Evolutionary conservation across 2,113 vertebrate genomes (phyloP).

Genomic region (Sceloporus tristichus): DNA sequence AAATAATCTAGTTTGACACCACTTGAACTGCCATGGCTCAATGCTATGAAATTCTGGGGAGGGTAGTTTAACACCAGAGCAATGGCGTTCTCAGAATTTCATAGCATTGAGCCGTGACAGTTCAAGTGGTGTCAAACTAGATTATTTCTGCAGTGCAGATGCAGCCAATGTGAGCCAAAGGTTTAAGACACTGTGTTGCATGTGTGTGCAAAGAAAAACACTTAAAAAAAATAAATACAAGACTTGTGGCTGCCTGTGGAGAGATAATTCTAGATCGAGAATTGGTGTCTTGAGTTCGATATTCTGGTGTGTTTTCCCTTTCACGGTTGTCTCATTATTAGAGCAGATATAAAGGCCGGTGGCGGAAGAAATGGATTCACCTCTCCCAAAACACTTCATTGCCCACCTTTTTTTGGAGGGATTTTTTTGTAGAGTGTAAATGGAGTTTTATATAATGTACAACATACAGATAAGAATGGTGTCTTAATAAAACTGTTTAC

Average conservation of each 20-base stretch:
- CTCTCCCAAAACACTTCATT: conserved; percentile 36
- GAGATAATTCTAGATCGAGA: conserved; percentile 11
- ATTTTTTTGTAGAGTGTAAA: conserved; percentile 74
- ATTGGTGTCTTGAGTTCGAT: conserved; percentile 2
- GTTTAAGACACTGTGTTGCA: background rate
- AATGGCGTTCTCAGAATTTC: too few species aligned
- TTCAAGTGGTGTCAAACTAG: background rate
- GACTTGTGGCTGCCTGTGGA: background rate
- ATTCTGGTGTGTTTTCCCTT: background rate
- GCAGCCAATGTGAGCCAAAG: too few species aligned
- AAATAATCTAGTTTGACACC: too few species aligned
- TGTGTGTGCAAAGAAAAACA: background rate
- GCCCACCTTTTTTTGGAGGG: conserved; percentile 59
- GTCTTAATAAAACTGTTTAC: conserved; percentile 79
- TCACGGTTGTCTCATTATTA: conserved; percentile 17
- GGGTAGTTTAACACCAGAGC: too few species aligned
- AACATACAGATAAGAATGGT: conserved; percentile 68
- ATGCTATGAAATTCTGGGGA: too few species aligned
- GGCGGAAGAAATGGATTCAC: conserved; percentile 21
- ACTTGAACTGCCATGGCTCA: too few species aligned
- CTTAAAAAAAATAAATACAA: too few species aligned
- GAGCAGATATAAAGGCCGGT: conserved; percentile 45
- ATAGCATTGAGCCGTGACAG: too few species aligned
- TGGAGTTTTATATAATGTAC: conserved; percentile 75
- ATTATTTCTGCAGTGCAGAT: too few species aligned